These are phyloP conservation scores for Tricholauxania praeusta DNA, from an alignment of 2,888 invertebrate species.

Conservation along the genomic window DNA sequence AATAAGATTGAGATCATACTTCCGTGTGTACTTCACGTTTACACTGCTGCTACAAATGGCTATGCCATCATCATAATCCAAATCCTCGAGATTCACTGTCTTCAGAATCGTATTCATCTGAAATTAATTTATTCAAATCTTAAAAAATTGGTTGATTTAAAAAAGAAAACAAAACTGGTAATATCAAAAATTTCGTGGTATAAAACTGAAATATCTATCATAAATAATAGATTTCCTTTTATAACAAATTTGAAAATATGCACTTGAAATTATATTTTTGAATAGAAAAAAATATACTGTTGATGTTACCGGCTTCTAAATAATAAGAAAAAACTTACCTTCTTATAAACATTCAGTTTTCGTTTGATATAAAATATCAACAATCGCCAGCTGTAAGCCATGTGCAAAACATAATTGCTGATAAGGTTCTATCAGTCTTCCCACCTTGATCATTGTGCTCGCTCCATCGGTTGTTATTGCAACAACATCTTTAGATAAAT, in stretches of 20 bases:
- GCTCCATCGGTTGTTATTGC: slow-evolving; percentile 34
- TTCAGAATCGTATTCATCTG: not conserved
- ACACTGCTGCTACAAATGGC: not conserved
- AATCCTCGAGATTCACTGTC: not conserved
- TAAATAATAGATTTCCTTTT: no score
- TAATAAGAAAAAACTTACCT: no score
- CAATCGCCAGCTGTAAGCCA: slow-evolving; percentile 27
- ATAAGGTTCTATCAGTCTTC: slow-evolving; percentile 8
- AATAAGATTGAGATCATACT: not conserved
- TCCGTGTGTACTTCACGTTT: not conserved
- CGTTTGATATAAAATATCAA: slow-evolving; percentile 24
- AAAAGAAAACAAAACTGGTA: no score
- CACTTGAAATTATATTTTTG: no score
- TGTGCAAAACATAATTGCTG: slow-evolving; percentile 33
- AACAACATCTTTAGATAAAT: not conserved
- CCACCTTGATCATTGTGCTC: slow-evolving; percentile 25
- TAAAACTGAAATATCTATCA: no score
- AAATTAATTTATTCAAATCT: no score
- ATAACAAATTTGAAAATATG: no score
- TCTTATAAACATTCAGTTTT: no score
- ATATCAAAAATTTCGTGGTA: no score
- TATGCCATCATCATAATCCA: not conserved
- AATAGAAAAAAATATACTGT: no score
- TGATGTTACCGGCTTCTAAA: no score
- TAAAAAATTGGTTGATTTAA: no score